Evolutionary conservation across 2,888 invertebrate genomes (phyloP).

Genomic region (Eupithecia subumbrata): DNA sequence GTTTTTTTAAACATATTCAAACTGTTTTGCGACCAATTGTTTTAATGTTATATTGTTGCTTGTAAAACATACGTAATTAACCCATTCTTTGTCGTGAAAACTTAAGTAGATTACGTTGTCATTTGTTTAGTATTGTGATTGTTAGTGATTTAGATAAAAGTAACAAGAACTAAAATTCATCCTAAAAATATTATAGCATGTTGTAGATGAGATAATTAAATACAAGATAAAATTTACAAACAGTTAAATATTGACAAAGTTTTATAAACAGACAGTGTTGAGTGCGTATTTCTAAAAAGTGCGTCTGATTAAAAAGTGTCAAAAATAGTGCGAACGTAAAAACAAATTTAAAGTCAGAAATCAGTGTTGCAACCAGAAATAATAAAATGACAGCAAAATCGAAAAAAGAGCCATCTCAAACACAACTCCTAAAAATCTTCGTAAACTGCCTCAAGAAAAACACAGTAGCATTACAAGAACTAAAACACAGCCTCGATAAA

Average conservation of each 20-base stretch:
- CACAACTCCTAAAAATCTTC: slow-evolving; percentile 63
- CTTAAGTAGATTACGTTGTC: too few relatives aligned
- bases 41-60: too few relatives aligned
- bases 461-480: slow-evolving; percentile 67
- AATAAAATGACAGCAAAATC: slow-evolving; percentile 57
- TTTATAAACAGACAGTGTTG: neutral
- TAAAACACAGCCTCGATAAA: slow-evolving; percentile 65
- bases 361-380: slow-evolving; percentile 30
- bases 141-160: neutral
- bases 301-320: neutral
- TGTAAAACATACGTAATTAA: too few relatives aligned
- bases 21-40: too few relatives aligned
- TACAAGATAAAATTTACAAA: neutral
- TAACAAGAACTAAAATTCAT: neutral
- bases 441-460: slow-evolving; percentile 69
- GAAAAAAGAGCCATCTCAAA: slow-evolving; percentile 57
- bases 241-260: neutral
- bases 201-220: neutral
- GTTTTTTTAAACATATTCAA: too few relatives aligned
- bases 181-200: neutral
- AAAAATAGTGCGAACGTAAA: neutral
- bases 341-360: neutral
- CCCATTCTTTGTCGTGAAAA: too few relatives aligned
- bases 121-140: too few relatives aligned
- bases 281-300: neutral